These are phyloP conservation scores for Rachycentron canadum DNA, from an alignment of 2,797 vertebrate genomes.

Conservation along the genomic window DNA sequence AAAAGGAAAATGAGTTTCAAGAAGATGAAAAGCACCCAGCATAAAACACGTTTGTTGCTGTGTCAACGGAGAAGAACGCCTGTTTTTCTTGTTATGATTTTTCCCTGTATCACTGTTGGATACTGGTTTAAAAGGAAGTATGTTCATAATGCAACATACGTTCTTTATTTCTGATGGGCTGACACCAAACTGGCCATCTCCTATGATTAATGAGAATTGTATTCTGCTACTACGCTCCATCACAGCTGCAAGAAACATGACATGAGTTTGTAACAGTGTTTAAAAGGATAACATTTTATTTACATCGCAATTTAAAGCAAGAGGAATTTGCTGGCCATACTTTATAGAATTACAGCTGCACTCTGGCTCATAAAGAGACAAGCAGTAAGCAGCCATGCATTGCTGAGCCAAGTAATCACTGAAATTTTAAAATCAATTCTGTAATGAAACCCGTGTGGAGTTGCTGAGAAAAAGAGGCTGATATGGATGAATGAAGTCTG, in stretches of 20 bases:
- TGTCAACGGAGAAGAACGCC: not conserved
- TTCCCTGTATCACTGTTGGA: not conserved
- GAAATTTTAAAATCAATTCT: slow-evolving; percentile 57
- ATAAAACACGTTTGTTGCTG: not conserved
- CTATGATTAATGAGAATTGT: slow-evolving; percentile 28
- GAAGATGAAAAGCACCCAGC: not conserved
- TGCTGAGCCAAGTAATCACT: slow-evolving; percentile 57
- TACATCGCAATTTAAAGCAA: slow-evolving; percentile 52
- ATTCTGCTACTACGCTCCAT: slow-evolving; percentile 10
- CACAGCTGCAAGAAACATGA: slow-evolving; percentile 27
- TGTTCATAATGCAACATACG: slow-evolving; percentile 8
- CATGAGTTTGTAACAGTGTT: slow-evolving; percentile 10
- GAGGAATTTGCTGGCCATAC: slow-evolving; percentile 38
- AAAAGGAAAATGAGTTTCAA: slow-evolving; percentile 15
- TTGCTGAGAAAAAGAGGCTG: slow-evolving; percentile 27
- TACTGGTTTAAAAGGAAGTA: slow-evolving; percentile 13
- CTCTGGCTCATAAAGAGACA: slow-evolving; percentile 34
- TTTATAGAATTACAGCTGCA: slow-evolving; percentile 49
- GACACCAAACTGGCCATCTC: slow-evolving; percentile 22
- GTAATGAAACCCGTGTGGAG: slow-evolving; percentile 29
- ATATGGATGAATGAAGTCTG: slow-evolving; percentile 27
- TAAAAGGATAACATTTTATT: slow-evolving; percentile 42
- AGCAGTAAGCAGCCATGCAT: slow-evolving; percentile 38
- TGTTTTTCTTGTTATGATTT: not conserved
- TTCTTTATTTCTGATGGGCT: slow-evolving; percentile 23